phyloP scores from a whole-genome alignment of 1,140 invertebrate genomes.

The Pygmarrhopalites habei region DNA sequence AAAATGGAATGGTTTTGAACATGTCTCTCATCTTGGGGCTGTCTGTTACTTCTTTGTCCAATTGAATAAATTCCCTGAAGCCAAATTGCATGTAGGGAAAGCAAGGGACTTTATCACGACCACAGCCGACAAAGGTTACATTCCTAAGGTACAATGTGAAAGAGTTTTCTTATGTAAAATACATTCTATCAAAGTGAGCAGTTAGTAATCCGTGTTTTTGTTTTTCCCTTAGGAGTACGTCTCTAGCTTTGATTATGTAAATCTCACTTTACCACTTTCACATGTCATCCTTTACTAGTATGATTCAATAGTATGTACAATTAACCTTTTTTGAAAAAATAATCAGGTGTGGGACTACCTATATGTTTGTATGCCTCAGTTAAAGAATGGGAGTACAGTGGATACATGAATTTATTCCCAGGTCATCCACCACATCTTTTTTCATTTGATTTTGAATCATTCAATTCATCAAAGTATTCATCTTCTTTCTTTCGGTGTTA shows the following conservation, averaged over 20 bases:
- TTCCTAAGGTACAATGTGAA: no score
- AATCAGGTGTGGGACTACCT: slow-evolving; percentile 7
- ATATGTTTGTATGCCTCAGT: not conserved
- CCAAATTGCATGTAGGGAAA: not conserved
- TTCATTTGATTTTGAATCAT: no score
- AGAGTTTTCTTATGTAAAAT: no score
- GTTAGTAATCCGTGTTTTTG: no score
- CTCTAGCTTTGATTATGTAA: slow-evolving; percentile 7
- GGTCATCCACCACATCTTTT: no score
- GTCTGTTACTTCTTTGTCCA: slow-evolving; percentile 1
- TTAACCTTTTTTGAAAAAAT: no score
- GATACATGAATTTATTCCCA: not conserved
- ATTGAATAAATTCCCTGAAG: not conserved
- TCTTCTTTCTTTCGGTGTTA: no score
- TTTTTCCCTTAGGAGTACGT: not conserved
- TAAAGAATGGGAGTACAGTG: not conserved
- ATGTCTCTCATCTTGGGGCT: not conserved
- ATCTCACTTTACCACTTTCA: no score
- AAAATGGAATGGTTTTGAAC: slow-evolving; percentile 1
- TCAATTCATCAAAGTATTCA: no score
- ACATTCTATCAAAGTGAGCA: no score
- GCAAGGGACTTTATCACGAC: not conserved
- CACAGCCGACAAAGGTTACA: not conserved
- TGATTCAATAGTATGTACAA: no score
- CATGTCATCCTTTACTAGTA: no score